These are phyloP conservation scores for Paralichthys olivaceus DNA, from an alignment of 2,113 vertebrate genomes.

Conservation along the genomic window DNA sequence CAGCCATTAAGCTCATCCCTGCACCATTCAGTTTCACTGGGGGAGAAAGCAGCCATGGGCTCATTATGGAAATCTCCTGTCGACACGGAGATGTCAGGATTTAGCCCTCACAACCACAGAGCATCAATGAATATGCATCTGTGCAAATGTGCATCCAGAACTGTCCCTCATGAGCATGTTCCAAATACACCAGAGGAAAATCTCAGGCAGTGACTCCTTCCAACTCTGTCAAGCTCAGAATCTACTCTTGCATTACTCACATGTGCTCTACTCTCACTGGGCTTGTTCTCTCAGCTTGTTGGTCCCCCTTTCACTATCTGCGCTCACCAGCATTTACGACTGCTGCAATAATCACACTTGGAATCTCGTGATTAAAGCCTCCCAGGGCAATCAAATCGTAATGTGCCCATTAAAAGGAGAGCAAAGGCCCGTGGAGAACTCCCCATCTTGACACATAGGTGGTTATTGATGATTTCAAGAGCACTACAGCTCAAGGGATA, in stretches of 20 bases:
- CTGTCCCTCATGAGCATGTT: constrained; percentile 7
- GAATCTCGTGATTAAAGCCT: constrained; percentile 31
- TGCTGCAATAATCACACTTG: constrained; percentile 45
- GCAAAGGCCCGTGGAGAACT: constrained; percentile 2
- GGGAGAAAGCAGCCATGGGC: background rate
- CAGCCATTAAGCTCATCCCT: constrained; percentile 30
- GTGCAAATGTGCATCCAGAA: constrained; percentile 37
- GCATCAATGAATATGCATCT: constrained; percentile 29
- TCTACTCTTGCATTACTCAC: background rate
- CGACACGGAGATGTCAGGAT: constrained; percentile 19
- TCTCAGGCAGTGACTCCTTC: background rate
- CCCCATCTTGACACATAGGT: background rate
- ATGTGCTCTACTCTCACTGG: background rate
- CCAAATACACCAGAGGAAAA: constrained; percentile 9
- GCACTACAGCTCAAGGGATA: background rate
- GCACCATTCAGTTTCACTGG: background rate
- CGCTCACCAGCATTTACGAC: constrained; percentile 1
- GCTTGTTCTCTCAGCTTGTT: background rate
- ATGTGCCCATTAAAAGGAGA: constrained; percentile 30
- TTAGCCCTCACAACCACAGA: constrained; percentile 24
- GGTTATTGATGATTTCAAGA: constrained; percentile 7
- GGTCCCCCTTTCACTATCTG: background rate
- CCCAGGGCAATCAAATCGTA: constrained; percentile 35
- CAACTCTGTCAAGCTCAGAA: background rate
- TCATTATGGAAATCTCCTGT: constrained; percentile 64